Percentiles rank a stretch among this genome's conserved stretches.
These are phyloP conservation scores for Patella pellucida DNA, from an alignment of 2,888 invertebrate genomes.

Conservation along the genomic window DNA sequence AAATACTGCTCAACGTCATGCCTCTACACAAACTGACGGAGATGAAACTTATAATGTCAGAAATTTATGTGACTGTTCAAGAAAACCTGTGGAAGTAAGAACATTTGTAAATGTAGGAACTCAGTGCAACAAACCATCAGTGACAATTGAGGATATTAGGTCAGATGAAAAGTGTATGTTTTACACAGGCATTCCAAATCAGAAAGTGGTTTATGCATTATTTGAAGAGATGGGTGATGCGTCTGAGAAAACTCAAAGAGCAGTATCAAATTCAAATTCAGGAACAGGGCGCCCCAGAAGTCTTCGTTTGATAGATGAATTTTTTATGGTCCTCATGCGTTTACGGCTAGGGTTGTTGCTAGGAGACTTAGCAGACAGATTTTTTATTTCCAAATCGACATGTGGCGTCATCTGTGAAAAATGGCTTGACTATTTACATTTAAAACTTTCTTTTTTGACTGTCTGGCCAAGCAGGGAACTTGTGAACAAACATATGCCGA, in stretches of 20 bases:
- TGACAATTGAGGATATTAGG: not conserved
- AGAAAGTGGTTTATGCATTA: constrained; percentile 20
- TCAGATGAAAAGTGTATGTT: constrained; percentile 2
- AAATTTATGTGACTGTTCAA: too few relatives aligned
- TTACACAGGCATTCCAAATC: not conserved
- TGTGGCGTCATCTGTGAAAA: constrained; percentile 16
- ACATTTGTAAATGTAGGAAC: not conserved
- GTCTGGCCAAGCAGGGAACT: constrained; percentile 23
- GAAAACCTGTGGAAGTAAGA: too few relatives aligned
- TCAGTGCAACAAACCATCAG: not conserved
- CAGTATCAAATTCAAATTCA: not conserved
- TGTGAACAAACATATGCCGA: constrained; percentile 24
- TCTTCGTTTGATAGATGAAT: constrained; percentile 28
- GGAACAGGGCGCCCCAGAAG: constrained; percentile 20
- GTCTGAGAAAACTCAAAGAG: constrained; percentile 8
- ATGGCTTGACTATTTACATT: constrained; percentile 23
- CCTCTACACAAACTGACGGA: not conserved
- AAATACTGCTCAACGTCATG: not conserved
- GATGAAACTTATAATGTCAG: too few relatives aligned
- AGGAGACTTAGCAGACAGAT: constrained; percentile 28
- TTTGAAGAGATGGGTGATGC: constrained; percentile 32
- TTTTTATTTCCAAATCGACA: constrained; percentile 24
- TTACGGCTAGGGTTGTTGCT: constrained; percentile 29
- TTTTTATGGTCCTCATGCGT: constrained; percentile 28
- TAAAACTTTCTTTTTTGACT: constrained; percentile 18